Evolutionary conservation across 1,140 invertebrate species (phyloP), one percentile per base, ranked within the genome.

Genomic region (Cherax quadricarinatus): DNA sequence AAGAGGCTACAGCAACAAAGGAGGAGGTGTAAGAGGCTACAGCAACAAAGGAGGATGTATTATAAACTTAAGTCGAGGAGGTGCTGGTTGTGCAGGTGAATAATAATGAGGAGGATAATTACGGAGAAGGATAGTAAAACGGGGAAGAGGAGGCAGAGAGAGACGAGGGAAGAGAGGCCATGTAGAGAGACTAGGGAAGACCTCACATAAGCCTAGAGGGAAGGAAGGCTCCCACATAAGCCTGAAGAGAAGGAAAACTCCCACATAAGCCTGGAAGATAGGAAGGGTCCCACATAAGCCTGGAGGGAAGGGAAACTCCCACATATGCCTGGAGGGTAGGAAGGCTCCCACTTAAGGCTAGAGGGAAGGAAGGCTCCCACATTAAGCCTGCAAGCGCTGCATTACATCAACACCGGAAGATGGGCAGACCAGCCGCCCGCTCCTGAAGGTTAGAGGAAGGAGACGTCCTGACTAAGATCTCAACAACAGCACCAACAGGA

Each of bases 371-470:
- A 41, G 9, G 16, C 41, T 18, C 16, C 21, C 53, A 88, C 60
- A 80, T 78, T 78, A 79, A 57, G 73, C 18, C 49, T 88, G 86
- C 73, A 62, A 81, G 86, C 14, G 48, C 62, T 73, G 78, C 62
- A 73, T 66, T 73, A 49, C 41, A n/a, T 10, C 18, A 53, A 12
- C 66, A 87, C 85, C 85, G 85, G 85, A 87, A 87, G 85, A 87
- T 87, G 14, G 66, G 85, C 85, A 87, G 85, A 87, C 85, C 85
- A 73, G 73, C 30, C 62, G 18, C 30, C 66, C 9, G 30, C 66
- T 78, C 70, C 66, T 87, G 85, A 87, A 87, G 85, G 85, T 88
- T 60, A 81, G 53, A 62, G 86, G 86, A 88, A 88, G 86, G 86
- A 80, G 86, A 87, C 73, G 66, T 70, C 85, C 85, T 87, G 62